A percentile compares a stretch with the other conserved stretches of the same genome.
phyloP scores from a whole-genome alignment of 1,140 invertebrate genomes.

The Bombus balteatus region DNA sequence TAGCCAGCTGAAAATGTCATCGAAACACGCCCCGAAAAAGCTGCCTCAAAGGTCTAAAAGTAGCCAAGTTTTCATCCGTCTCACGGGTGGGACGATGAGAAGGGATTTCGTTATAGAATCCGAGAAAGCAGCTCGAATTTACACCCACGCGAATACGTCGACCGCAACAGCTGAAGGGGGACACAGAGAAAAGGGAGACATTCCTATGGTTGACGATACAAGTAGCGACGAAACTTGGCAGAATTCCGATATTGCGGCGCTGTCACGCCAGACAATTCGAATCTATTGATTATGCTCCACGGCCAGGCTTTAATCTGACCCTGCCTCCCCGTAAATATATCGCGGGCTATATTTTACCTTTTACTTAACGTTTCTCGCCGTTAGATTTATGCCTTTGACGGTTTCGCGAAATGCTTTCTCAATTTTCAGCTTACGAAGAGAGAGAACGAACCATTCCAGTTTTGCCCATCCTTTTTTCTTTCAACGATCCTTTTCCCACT shows the following conservation, averaged over 20 bases:
- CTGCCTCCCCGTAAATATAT: conserved; percentile 19
- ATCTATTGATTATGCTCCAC: conserved; percentile 42
- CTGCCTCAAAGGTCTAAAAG: conserved; percentile 1
- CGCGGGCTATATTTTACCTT: conserved; percentile 21
- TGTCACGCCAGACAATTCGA: conserved; percentile 41
- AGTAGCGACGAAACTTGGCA: conserved; percentile 10
- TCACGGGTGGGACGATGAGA: conserved; percentile 17
- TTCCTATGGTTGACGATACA: conserved; percentile 38
- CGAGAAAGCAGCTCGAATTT: conserved; percentile 35
- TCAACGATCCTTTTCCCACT: background rate
- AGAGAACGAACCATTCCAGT: background rate
- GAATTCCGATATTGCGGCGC: conserved; percentile 31
- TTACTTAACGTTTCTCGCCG: background rate
- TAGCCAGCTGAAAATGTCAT: background rate
- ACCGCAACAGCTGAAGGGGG: background rate
- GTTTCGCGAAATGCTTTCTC: background rate
- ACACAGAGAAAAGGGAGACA: conserved; percentile 1
- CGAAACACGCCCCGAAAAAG: background rate
- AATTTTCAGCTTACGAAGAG: background rate
- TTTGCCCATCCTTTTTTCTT: background rate
- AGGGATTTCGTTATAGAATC: conserved; percentile 59
- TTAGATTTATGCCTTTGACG: background rate
- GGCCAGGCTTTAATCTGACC: conserved; percentile 27
- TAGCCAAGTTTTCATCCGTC: conserved; percentile 43
- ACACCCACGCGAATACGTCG: conserved; percentile 23